phyloP scores from a whole-genome alignment of 2,113 vertebrate species.

The Aldabrachelys gigantea region DNA sequence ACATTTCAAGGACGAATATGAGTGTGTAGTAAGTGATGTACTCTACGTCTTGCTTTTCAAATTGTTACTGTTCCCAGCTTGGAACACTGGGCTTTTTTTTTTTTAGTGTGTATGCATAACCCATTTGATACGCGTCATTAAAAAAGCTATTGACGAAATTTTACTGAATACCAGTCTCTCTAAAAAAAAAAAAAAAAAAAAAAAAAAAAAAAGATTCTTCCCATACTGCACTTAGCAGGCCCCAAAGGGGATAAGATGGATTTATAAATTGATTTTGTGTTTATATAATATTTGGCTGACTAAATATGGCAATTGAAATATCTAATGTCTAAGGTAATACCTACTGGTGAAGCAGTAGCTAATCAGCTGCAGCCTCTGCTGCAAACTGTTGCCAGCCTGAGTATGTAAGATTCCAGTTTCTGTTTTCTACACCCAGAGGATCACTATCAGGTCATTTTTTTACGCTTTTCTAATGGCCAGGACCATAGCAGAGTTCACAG shows the following conservation, averaged over 20 bases:
- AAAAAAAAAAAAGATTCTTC: neutral
- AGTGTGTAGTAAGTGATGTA: neutral
- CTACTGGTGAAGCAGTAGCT: neutral
- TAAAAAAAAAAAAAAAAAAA: neutral
- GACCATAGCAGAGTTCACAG: neutral
- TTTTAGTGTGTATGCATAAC: neutral
- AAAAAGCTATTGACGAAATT: neutral
- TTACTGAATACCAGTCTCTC: neutral
- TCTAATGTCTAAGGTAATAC: neutral
- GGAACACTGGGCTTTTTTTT: neutral
- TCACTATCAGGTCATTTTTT: neutral
- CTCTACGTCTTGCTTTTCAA: neutral
- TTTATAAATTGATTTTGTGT: neutral
- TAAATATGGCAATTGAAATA: neutral
- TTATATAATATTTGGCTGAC: neutral
- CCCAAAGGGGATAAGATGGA: neutral
- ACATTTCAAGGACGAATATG: neutral
- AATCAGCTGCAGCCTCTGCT: fast-evolving
- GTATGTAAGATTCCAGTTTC: neutral
- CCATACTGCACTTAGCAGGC: neutral
- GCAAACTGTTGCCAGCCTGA: neutral
- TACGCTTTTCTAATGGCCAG: neutral
- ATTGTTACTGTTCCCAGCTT: neutral
- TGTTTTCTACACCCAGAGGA: neutral
- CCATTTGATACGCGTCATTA: neutral